Percentiles rank a stretch among this genome's conserved stretches.
phyloP scores from a whole-genome alignment of 1,140 invertebrate genomes.

The Aphelinus certus region DNA sequence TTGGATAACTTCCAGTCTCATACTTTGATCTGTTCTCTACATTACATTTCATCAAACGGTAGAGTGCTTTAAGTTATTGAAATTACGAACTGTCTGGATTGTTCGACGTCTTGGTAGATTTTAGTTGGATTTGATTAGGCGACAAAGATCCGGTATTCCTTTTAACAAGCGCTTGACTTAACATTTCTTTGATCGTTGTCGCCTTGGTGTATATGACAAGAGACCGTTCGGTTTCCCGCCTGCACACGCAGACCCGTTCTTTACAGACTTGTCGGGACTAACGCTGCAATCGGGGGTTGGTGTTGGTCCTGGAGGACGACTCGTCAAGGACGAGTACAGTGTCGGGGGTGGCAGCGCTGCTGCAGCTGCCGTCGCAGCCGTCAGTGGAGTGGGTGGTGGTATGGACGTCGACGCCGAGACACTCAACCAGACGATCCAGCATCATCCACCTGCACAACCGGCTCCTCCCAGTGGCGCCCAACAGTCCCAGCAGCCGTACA shows the following conservation, averaged over 20 bases:
- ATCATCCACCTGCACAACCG: slow-evolving; percentile 77
- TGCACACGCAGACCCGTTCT: slow-evolving; percentile 64
- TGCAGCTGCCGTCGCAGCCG: slow-evolving; percentile 29
- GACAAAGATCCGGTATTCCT: neutral
- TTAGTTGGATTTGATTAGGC: neutral
- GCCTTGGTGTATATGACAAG: slow-evolving; percentile 61
- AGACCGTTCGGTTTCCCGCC: slow-evolving; percentile 61
- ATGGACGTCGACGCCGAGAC: slow-evolving; percentile 81
- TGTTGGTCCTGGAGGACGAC: slow-evolving; percentile 65
- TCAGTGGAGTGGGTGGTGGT: slow-evolving; percentile 59
- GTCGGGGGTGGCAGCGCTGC: slow-evolving; percentile 71
- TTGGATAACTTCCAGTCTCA: too few species aligned
- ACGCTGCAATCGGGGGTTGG: slow-evolving; percentile 77
- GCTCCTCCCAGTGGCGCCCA: slow-evolving; percentile 56
- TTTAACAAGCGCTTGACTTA: slow-evolving; percentile 18
- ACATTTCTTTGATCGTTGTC: slow-evolving; percentile 57
- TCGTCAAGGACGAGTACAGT: slow-evolving; percentile 83
- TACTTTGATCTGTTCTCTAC: too few species aligned
- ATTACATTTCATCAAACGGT: too few species aligned
- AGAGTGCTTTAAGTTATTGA: too few species aligned
- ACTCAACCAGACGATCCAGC: slow-evolving; percentile 78
- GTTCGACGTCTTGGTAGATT: too few species aligned
- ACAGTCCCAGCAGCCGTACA: slow-evolving; percentile 56
- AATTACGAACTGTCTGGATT: too few species aligned
- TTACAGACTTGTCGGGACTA: slow-evolving; percentile 85